Base-by-base conservation (phyloP, 2,113 vertebrate genomes). In the Amblyopsis rosae region DNA sequence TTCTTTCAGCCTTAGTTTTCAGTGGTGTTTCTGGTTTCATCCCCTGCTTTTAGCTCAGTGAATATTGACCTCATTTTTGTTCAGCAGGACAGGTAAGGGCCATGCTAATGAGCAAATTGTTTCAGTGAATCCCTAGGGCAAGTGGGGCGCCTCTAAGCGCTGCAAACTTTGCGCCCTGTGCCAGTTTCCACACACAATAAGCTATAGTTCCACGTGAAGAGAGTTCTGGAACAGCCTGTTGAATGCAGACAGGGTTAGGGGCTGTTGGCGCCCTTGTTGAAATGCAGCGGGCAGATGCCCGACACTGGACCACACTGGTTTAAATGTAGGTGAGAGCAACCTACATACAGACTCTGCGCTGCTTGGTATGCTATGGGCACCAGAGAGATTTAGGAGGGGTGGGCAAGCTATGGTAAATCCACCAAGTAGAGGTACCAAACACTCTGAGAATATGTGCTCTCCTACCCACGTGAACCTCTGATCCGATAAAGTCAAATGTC, bases 131-230 rank as follows among this genome's bases (percentile, higher is more conserved):
- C 60, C 26, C 10, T 57, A 76, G 53, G 26, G 67, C 32, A 45
- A 73, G 59, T 59, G 50, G 51, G 15, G 48, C 33, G 70, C n/a
- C 26, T 11, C 32, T 60, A 70, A 69, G 33, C 59, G 65, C 59
- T 51, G 19, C 13, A 61, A 32, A 62, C 35, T 26, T 62, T 19
- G 62, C 63, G 54, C 67, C 60, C 57, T 54, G 73, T 73, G 71
- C 69, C 9, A 78, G 80, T 79, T 78, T 75, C 81, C 56, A 69
- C 61, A 67, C 73, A 62, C 78, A 75, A 87, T 73, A 46, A 47
- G 65, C 56, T 67, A 79, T 75, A 86, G 60, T 68, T 79, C 73
- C 67, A 76, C 35, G 7, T 41, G 35, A 41, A 41, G 35, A 7
- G 35, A 41, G 35, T 41, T 41, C 35, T 8, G 7, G 35, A 41